Evolutionary conservation across 2,797 vertebrate species (phyloP), one percentile per base, ranked within the genome.

Genomic region (Percopsis omiscomaycus): DNA sequence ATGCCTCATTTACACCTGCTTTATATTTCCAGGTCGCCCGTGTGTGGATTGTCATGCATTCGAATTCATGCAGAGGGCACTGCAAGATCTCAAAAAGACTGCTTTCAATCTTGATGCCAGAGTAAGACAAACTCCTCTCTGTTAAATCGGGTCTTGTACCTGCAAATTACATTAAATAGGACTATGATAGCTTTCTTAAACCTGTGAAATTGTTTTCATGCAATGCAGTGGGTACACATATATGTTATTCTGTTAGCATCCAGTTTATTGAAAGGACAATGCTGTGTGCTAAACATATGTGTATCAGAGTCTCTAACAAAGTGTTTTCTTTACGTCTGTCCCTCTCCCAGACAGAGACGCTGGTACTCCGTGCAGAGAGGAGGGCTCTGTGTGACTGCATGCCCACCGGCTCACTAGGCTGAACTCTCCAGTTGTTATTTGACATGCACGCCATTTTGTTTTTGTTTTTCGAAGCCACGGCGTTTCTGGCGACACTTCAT

Each of bases 1-100:
- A 44, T 32, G 15, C 42, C n/a, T 45, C 9, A n/a, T 4, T 14
- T 49, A 2, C n/a, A 47, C 28, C 8, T 30, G 10, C 15, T 1
- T 74, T 12, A 30, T 46, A 14, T 53, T 61, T 78, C 37, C 76
- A 96, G 96, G 95, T 86, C 95, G 96, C 0, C 96, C 95, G 1
- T 98, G 96, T 64, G 96, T 98, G 70, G 96, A 98, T 78, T 98
- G 96, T 74, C 96, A 97, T 64, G 95, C 95, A 0, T 98, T 98
- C 82, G 96, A 98, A 89, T 98, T 98, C 73, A 96, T 98, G 96
- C 96, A 98, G 92, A 94, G 96, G 84, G 96, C 96, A 48, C 89
- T 98, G 85, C 94, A 96, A 86, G 96, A 98, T 78, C 87, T 98
- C 11, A 95, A 94, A 84, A 98, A 93, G 92, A 96, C 96, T 0